Percentiles rank a stretch among this genome's conserved stretches.
phyloP scores from a whole-genome alignment of 2,113 vertebrate genomes.

The Hyperoodon ampullatus region DNA sequence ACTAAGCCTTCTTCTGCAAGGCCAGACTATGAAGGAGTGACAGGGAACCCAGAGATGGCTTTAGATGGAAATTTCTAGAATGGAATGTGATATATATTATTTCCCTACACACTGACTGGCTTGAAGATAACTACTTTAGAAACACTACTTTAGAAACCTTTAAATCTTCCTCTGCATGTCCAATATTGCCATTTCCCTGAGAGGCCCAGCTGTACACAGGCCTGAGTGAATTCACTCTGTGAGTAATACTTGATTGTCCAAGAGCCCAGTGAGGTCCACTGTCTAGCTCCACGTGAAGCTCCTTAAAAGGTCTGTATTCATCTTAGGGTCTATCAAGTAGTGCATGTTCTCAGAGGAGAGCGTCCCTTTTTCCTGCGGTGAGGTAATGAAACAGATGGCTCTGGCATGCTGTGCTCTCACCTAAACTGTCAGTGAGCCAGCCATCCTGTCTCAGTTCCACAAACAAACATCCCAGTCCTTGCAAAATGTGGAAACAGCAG shows the following conservation, averaged over 20 bases:
- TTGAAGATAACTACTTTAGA: background rate
- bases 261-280: background rate
- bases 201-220: background rate
- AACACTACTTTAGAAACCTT: background rate
- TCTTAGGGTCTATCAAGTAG: background rate
- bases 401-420: background rate
- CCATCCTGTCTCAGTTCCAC: background rate
- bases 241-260: background rate
- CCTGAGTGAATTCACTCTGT: background rate
- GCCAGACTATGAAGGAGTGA: background rate
- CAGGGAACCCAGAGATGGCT: background rate
- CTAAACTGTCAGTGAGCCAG: background rate
- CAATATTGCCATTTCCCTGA: background rate
- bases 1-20: background rate
- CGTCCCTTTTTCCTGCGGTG: background rate
- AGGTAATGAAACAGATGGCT: background rate
- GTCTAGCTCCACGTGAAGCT: background rate
- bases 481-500: background rate
- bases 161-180: background rate
- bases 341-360: background rate
- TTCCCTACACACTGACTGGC: background rate
- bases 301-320: background rate
- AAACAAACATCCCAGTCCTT: background rate
- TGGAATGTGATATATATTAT: background rate
- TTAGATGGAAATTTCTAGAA: conserved; percentile 15